Base-by-base conservation (phyloP, 2,888 invertebrate species). In the Tanypteryx hageni region DNA sequence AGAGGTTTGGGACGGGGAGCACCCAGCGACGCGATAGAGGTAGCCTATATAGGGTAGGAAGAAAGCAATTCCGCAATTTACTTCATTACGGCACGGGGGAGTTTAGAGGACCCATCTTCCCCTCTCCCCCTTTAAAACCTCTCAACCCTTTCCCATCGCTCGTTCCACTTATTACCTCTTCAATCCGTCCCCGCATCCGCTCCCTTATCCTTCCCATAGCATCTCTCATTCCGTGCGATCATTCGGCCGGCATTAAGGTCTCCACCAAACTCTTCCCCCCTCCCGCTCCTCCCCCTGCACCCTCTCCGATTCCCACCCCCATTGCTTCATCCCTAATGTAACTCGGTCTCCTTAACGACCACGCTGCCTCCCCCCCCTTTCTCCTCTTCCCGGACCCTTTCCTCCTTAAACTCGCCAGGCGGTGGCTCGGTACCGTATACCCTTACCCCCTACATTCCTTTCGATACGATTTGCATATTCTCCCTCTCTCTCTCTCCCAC, bases 41-140 rank as follows among this genome's bases (percentile, higher is more conserved):
- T 14, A 11, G 82, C 3, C 27, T n/a, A 16, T 27, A 44, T 11
- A 13, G 57, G 83, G 84, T 27, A 86, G 86, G 86, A 64, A 89
- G 89, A 89, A 58, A 44, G 44, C 89, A 89, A 89, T 89, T 89
- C 89, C 64, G 89, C 89, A 68, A 89, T 89, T 89, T 89, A 89
- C 89, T 64, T 64, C 89, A 89, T 89, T 68, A 89, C 18, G n/a
- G 44, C 18, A 57, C 2, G 82, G 31, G 27, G 82, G 56, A 44
- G 56, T n/a, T 44, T 18, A n/a, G 44, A 68, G 89, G 76, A 76
- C 76, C 89, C 14, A 16, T 9, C n/a, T n/a, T n/a, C 27, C n/a
- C n/a, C 81, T n/a, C 22, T n/a, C 81, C 81, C n/a, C 83, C 56
- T 31, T 27, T 22, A 56, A 57, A 85, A 56, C 76, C 27, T 18